Conservation (phyloP, 2,888 invertebrate genomes). For the Tanytarsus gracilentus region DNA sequence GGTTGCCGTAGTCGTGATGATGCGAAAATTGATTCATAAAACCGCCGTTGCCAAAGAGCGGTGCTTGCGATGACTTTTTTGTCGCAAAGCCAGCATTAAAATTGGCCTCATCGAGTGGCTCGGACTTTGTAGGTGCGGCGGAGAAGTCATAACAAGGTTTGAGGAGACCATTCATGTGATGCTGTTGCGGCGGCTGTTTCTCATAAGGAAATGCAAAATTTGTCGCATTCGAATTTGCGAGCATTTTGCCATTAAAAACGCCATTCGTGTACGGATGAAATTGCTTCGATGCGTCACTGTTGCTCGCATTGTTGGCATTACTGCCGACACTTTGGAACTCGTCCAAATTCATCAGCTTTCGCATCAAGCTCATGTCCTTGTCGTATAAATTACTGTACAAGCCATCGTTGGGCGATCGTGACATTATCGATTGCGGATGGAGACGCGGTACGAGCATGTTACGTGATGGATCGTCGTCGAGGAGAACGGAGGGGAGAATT, state of each 20-base stretch:
- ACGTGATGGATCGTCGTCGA: constrained; percentile 21
- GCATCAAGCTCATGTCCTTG: constrained; percentile 27
- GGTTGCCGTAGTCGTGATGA: neutral
- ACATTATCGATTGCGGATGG: constrained; percentile 24
- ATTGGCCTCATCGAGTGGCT: constrained; percentile 17
- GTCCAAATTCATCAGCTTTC: constrained; percentile 28
- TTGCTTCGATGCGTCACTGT: constrained; percentile 21
- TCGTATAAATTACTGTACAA: constrained; percentile 27
- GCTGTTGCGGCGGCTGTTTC: constrained; percentile 17
- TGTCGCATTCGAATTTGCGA: neutral
- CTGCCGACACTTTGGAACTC: constrained; percentile 15
- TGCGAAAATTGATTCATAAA: constrained; percentile 28
- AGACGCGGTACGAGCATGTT: constrained; percentile 22
- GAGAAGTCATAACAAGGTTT: constrained; percentile 24
- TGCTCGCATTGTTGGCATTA: constrained; percentile 1
- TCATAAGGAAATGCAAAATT: constrained; percentile 26
- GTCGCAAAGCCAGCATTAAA: too few species aligned
- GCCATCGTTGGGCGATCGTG: constrained; percentile 14
- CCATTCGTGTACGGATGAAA: constrained; percentile 26
- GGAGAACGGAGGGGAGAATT: constrained; percentile 20
- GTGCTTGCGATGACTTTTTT: too few species aligned
- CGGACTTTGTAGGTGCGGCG: constrained; percentile 9
- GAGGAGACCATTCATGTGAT: constrained; percentile 4
- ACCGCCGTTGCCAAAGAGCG: neutral
- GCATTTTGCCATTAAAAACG: constrained; percentile 25